These are phyloP conservation scores for Pitta sordida DNA, from an alignment of 2,113 vertebrate species.

Conservation along the genomic window DNA sequence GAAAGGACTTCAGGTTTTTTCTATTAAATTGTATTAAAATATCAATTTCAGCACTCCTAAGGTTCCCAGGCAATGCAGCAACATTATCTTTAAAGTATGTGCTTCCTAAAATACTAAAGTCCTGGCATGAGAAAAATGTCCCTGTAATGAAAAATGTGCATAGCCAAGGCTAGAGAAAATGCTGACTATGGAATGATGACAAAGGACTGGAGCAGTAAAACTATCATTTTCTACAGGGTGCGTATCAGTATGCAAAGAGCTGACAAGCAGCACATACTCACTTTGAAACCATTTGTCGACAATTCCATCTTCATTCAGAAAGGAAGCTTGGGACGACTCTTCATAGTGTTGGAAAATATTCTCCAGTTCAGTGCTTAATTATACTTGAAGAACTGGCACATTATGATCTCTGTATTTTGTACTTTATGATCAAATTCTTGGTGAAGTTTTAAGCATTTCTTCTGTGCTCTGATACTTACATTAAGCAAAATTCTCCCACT, in stretches of 20 bases:
- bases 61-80: not conserved
- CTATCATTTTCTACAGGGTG: not conserved
- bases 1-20: not conserved
- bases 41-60: not conserved
- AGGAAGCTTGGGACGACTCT: not conserved
- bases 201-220: not conserved
- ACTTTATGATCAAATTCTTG: not conserved
- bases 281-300: not conserved
- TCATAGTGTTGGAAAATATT: not conserved
- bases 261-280: not conserved
- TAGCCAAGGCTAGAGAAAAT: not conserved
- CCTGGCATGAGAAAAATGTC: not conserved
- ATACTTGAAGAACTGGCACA: not conserved
- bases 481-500: not conserved
- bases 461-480: not conserved
- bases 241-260: not conserved
- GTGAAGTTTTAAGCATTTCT: not conserved
- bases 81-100: not conserved
- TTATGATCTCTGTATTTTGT: not conserved
- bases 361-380: not conserved
- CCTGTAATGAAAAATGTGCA: not conserved
- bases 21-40: not conserved
- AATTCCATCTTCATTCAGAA: not conserved
- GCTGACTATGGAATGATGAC: not conserved
- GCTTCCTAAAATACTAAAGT: not conserved